A percentile compares a stretch with the other conserved stretches of the same genome.
Evolutionary conservation across 2,888 invertebrate species (phyloP).

Genomic region (Orgyia antiqua): DNA sequence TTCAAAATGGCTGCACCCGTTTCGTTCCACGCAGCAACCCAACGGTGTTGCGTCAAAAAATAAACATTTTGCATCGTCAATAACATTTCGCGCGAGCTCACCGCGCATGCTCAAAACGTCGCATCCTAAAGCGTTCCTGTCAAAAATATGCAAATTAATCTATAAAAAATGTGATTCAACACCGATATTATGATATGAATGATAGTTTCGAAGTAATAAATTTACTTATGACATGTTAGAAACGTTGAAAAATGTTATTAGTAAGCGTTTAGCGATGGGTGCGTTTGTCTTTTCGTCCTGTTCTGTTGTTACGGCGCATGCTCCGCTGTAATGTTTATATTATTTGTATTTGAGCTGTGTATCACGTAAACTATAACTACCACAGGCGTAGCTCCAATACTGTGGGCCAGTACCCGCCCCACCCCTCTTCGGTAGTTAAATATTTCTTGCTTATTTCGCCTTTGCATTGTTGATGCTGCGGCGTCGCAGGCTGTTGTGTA

Average conservation of each 20-base stretch:
- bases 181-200: constrained; percentile 45
- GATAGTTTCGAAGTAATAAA: constrained; percentile 36
- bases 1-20: constrained; percentile 28
- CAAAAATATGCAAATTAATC: constrained; percentile 77
- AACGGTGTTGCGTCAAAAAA: constrained; percentile 56
- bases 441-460: constrained; percentile 80
- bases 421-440: constrained; percentile 75
- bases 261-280: constrained; percentile 22
- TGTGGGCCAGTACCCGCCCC: constrained; percentile 72
- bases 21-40: constrained; percentile 27
- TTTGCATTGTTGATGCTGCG: constrained; percentile 77
- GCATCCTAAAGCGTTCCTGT: constrained; percentile 44
- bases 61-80: constrained; percentile 77
- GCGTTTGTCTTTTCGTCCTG: constrained; percentile 46
- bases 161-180: constrained; percentile 64
- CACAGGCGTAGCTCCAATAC: constrained; percentile 77
- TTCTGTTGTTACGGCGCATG: constrained; percentile 67
- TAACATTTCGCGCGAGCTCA: constrained; percentile 50
- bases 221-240: constrained; percentile 24
- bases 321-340: constrained; percentile 77
- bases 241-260: constrained; percentile 20
- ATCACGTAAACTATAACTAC: constrained; percentile 80
- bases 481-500: constrained; percentile 73
- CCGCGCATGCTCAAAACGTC: constrained; percentile 57
- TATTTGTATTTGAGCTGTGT: constrained; percentile 80